Percentiles rank a stretch among this genome's conserved stretches.
Evolutionary conservation across 2,797 vertebrate genomes (phyloP).

Genomic region (Lacerta agilis): DNA sequence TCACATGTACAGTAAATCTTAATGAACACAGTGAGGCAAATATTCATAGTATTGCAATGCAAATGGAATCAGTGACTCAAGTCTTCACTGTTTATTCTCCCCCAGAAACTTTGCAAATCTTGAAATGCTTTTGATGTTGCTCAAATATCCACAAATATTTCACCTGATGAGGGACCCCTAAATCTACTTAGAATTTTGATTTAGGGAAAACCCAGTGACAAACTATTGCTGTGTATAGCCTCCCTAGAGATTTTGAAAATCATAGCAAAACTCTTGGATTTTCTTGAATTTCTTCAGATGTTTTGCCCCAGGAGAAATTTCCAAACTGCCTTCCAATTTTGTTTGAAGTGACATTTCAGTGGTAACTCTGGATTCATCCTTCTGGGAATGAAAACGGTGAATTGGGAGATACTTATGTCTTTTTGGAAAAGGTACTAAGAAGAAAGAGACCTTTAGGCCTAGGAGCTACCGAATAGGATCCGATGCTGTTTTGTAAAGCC

Average conservation of each 20-base stretch:
- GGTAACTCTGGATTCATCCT: neutral
- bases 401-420: neutral
- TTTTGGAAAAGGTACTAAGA: neutral
- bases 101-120: neutral
- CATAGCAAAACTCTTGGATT: neutral
- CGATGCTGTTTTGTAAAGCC: neutral
- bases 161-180: neutral
- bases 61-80: neutral
- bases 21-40: neutral
- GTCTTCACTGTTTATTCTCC: neutral
- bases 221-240: neutral
- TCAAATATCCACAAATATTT: neutral
- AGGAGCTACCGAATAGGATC: neutral
- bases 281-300: neutral
- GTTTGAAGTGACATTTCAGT: neutral
- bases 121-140: neutral
- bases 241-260: neutral
- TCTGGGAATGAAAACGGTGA: neutral
- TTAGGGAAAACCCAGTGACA: neutral
- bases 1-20: neutral
- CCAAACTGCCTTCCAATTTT: neutral
- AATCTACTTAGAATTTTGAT: neutral
- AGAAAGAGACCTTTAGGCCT: accelerated
- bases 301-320: neutral
- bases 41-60: neutral